Evolutionary conservation across 2,888 invertebrate genomes (phyloP), one percentile per base, ranked within the genome.

Genomic region (Xestia xanthographa): DNA sequence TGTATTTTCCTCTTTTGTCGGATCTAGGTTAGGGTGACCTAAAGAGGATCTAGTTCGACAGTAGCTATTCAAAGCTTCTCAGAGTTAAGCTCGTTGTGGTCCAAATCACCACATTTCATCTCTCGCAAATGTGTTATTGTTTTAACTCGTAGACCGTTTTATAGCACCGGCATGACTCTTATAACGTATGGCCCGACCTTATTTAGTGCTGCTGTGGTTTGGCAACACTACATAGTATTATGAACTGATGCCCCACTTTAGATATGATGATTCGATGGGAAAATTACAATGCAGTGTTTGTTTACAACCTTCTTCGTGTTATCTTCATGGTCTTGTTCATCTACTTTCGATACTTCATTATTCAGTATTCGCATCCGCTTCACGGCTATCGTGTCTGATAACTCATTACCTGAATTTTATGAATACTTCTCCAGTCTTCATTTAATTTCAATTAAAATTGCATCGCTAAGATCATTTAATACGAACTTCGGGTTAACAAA

Each of bases 81-180:
- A 80, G 76, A 83, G 81, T 74, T 29, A 76, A 86, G 84, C 86
- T 82, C 75, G 75, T 86, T 91, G 91, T 86, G 90, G 90, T 89
- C 73, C 83, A 82, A 90, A 91, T 92, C 90, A 82, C 88, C 84
- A 68, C 90, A 91, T 90, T 92, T 89, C 91, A 93, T 94, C 91
- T 90, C 82, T 67, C 79, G 87, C 89, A 90, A 94, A 94, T 94
- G 94, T 90, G 91, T 94, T 94, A 95, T 95, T 95, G 94, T 95
- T 95, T 95, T 92, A 93, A 92, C 91, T 91, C 89, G 90, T 88
- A 90, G 87, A 89, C 89, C 85, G 89, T 85, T 92, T 93, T 93
- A 92, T 91, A 85, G 88, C 84, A 80, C 85, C 84, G 87, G 76
- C 84, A 87, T 87, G 82, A 84, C 81, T 85, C 83, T 89, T 90